A percentile compares a stretch with the other conserved stretches of the same genome.
Conservation (phyloP, 2,888 invertebrate species). For the Acronicta psi region DNA sequence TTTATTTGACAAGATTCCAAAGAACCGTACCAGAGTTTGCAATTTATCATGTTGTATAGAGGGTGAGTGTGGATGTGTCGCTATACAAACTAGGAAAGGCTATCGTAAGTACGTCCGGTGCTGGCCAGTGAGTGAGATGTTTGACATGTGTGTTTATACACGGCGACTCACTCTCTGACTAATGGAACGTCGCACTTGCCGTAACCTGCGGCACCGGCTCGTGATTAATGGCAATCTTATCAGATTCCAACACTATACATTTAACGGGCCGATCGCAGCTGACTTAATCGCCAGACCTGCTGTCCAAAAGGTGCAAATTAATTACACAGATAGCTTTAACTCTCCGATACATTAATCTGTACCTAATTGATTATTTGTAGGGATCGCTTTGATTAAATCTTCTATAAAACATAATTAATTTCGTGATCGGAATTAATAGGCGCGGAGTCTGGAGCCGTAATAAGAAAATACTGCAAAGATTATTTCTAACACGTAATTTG, state of each 20-base stretch:
- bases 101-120: conserved; percentile 21
- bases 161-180: conserved; percentile 60
- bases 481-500: conserved; percentile 34
- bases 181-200: conserved; percentile 68
- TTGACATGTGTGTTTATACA: conserved; percentile 51
- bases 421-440: conserved; percentile 52
- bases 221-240: conserved; percentile 83
- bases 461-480: conserved; percentile 37
- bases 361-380: conserved; percentile 71
- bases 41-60: conserved; percentile 54
- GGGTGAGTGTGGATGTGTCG: conserved; percentile 6
- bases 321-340: conserved; percentile 76
- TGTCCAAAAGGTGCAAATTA: conserved; percentile 79
- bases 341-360: conserved; percentile 74
- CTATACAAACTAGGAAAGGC: conserved; percentile 18
- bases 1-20: conserved; percentile 61
- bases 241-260: conserved; percentile 77
- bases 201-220: conserved; percentile 65
- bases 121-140: conserved; percentile 36
- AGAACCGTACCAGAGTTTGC: conserved; percentile 41
- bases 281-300: conserved; percentile 71
- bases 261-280: conserved; percentile 70
- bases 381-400: conserved; percentile 65
- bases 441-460: conserved; percentile 16
- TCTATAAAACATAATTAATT: conserved; percentile 59